A percentile compares a stretch with the other conserved stretches of the same genome.
Evolutionary conservation across 2,888 invertebrate genomes (phyloP).

Genomic region (Chymomyza fuscimana): DNA sequence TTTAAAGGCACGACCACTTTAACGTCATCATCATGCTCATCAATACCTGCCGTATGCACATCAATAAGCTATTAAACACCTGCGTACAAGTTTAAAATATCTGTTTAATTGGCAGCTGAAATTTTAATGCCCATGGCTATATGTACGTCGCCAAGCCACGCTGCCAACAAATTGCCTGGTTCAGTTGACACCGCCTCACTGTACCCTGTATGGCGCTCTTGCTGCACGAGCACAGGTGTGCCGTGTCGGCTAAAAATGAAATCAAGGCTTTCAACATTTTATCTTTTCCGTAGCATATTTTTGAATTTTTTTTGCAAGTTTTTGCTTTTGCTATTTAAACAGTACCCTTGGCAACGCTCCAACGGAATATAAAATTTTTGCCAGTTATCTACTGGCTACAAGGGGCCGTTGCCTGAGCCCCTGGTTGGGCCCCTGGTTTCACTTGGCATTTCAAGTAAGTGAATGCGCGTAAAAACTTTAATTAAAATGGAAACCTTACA

Average conservation of each 20-base stretch:
- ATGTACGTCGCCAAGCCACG: slow-evolving; percentile 44
- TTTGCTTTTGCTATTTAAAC: slow-evolving; percentile 58
- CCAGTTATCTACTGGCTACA: neutral
- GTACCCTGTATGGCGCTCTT: neutral
- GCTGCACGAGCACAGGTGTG: neutral
- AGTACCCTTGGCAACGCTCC: slow-evolving; percentile 33
- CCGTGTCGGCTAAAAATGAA: neutral
- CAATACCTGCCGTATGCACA: slow-evolving; percentile 1
- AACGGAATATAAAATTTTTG: slow-evolving; percentile 63
- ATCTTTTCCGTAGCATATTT: neutral
- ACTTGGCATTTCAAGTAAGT: slow-evolving; percentile 45
- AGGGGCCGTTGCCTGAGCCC: neutral
- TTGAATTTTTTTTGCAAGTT: slow-evolving; percentile 30
- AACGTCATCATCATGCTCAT: neutral
- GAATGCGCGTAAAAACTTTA: slow-evolving; percentile 70
- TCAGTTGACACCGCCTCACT: slow-evolving; percentile 37
- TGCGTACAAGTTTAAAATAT: slow-evolving; percentile 38
- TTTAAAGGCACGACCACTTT: neutral
- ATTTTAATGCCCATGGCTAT: slow-evolving; percentile 49
- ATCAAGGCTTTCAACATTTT: slow-evolving; percentile 7
- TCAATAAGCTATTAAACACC: slow-evolving; percentile 59
- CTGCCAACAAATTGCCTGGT: slow-evolving; percentile 49
- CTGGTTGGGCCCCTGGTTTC: slow-evolving; percentile 55
- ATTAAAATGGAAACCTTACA: slow-evolving; percentile 71
- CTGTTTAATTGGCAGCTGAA: slow-evolving; percentile 59